Base-by-base conservation (phyloP, 1,140 invertebrate genomes). In the Centruroides vittatus region DNA sequence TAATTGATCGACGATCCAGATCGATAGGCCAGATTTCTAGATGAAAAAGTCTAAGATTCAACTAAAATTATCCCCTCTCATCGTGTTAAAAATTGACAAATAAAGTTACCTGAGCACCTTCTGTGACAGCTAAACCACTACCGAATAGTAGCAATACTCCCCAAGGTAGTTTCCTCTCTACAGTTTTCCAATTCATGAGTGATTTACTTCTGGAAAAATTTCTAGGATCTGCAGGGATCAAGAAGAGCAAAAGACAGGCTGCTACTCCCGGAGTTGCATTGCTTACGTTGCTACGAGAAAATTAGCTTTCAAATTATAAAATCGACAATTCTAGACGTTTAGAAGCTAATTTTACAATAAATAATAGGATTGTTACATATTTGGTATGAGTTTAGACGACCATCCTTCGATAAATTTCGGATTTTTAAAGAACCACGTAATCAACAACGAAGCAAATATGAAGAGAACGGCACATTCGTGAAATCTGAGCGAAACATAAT, bases 381-480 rank as follows among this genome's bases (percentile, higher is more conserved):
- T 35, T 0, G 57, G 11, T 5, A 82, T 81, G 53, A 87, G 75
- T 47, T 81, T 74, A 62, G 78, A 74, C 3, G 84, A 81, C 85
- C 89, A 93, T 12, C 89, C 89, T 2, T 73, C 73, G 66, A 89
- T 82, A 70, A 91, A 88, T 63, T 86, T 84, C 0, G 92, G 91
- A 59, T 85, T 82, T 54, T 90, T 80, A 72, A 93, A 89, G 72
- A 95, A 86, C 86, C 92, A 96, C 61, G 94, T 77, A 54, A 88
- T 63, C 3, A 94, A 83, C 6, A 92, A 81, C 11, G 84, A 63
- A 6, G 89, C 71, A 71, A 96, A 95, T 13, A 91, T 76, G n/a
- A 82, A 65, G 36, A 86, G 82, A 1, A 93, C 85, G 35, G 79
- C 79, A 6, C 69, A 74, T 76, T 96, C 91, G 60, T 93, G 87